A percentile compares a stretch with the other conserved stretches of the same genome.
These are phyloP conservation scores for Eumerus sabulonum DNA, from an alignment of 2,888 invertebrate species.

Conservation along the genomic window DNA sequence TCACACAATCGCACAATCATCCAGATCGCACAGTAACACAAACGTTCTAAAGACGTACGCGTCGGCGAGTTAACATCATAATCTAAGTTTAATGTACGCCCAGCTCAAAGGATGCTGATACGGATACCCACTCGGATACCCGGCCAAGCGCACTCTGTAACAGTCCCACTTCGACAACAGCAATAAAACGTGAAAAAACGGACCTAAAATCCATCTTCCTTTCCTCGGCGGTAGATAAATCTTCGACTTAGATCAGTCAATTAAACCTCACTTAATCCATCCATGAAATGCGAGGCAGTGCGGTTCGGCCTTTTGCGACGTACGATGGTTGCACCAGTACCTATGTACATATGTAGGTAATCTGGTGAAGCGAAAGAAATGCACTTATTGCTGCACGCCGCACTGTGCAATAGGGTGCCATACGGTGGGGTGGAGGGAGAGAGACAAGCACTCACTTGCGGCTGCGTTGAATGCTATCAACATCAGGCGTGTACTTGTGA, in stretches of 20 bases:
- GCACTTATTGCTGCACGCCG: conserved; percentile 42
- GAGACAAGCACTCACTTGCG: background rate
- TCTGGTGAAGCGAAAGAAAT: conserved; percentile 62
- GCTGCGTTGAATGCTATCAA: conserved; percentile 44
- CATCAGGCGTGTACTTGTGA: conserved; percentile 38
- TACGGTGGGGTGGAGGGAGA: background rate
- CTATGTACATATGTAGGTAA: conserved; percentile 47
- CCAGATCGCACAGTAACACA: conserved; percentile 58
- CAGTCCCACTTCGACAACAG: background rate
- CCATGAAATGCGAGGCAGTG: conserved; percentile 65
- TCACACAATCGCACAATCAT: too few relatives aligned
- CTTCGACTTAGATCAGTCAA: conserved; percentile 69
- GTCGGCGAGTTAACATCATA: conserved; percentile 69
- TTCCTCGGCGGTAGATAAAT: conserved; percentile 67
- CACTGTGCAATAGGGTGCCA: too few relatives aligned
- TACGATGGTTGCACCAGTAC: too few relatives aligned
- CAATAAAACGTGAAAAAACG: conserved; percentile 45
- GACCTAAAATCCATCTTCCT: conserved; percentile 62
- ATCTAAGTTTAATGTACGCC: conserved; percentile 67
- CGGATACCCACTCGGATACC: background rate
- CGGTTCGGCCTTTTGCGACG: conserved; percentile 42
- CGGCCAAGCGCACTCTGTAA: conserved; percentile 13
- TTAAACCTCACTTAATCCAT: conserved; percentile 68
- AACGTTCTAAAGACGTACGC: conserved; percentile 26
- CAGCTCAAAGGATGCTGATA: conserved; percentile 55